These are phyloP conservation scores for Drosophila nannoptera DNA, from an alignment of 1,140 invertebrate genomes.

Conservation along the genomic window DNA sequence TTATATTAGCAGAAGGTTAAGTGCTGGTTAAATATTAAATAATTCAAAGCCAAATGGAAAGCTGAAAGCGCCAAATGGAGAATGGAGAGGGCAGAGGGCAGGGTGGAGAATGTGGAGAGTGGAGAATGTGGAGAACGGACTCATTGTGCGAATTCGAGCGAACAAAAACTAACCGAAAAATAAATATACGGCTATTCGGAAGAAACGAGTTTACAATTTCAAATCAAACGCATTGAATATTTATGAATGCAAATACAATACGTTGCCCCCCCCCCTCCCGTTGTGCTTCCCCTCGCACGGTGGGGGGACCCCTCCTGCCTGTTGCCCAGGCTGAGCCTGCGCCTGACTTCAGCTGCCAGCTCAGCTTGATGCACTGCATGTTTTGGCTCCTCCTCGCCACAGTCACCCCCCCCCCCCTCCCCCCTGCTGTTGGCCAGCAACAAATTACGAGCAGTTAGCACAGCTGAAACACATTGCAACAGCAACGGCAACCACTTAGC, in stretches of 20 bases:
- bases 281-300: too few relatives aligned
- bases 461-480: slow-evolving; percentile 18
- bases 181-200: slow-evolving; percentile 9
- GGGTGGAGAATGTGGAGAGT: too few relatives aligned
- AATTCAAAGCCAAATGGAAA: slow-evolving; percentile 47
- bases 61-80: too few relatives aligned
- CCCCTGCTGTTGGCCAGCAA: neutral
- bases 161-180: slow-evolving; percentile 21
- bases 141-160: slow-evolving; percentile 42
- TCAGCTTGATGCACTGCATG: neutral
- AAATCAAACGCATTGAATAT: slow-evolving; percentile 15
- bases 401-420: neutral
- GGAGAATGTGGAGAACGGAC: slow-evolving; percentile 11
- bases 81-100: too few relatives aligned
- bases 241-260: slow-evolving; percentile 1
- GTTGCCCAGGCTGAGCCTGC: too few relatives aligned
- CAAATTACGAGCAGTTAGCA: slow-evolving; percentile 34
- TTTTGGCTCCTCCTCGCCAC: neutral
- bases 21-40: slow-evolving; percentile 51
- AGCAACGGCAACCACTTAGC: slow-evolving; percentile 24
- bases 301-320: too few relatives aligned
- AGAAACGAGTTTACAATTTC: slow-evolving; percentile 13
- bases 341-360: too few relatives aligned
- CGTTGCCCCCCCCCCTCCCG: too few relatives aligned
- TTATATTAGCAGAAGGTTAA: slow-evolving; percentile 54